phyloP scores from a whole-genome alignment of 2,113 vertebrate genomes.

The Menura novaehollandiae region DNA sequence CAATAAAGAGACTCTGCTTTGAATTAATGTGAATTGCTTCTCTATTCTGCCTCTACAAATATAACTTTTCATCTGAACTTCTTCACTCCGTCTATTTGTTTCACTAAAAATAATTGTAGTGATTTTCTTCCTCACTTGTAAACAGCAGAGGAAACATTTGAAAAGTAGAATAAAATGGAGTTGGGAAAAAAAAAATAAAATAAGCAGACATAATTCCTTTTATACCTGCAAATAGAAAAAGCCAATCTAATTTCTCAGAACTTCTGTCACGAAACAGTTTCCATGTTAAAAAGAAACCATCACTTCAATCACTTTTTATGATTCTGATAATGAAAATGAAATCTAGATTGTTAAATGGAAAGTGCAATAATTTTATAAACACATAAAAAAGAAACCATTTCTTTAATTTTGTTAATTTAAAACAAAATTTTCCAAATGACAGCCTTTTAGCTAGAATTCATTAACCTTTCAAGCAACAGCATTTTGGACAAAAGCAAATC shows the following conservation, averaged over 20 bases:
- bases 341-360: conserved; percentile 59
- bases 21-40: conserved; percentile 75
- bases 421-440: conserved; percentile 66
- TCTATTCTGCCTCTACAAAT: conserved; percentile 61
- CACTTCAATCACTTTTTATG: conserved; percentile 65
- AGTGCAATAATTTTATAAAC: conserved; percentile 47
- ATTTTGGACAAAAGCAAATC: neutral
- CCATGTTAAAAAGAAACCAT: conserved; percentile 64
- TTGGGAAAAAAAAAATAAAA: neutral
- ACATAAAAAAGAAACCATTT: conserved; percentile 47
- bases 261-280: conserved; percentile 59
- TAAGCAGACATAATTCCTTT: conserved; percentile 27
- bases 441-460: conserved; percentile 60
- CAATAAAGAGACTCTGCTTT: conserved; percentile 76
- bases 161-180: conserved; percentile 17
- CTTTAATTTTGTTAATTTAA: conserved; percentile 69
- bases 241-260: conserved; percentile 56
- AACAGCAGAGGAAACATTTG: neutral
- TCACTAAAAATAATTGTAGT: conserved; percentile 47
- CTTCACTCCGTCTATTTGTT: conserved; percentile 55
- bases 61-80: conserved; percentile 66
- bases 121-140: conserved; percentile 41
- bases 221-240: conserved; percentile 34
- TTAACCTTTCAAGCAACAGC: neutral
- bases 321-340: conserved; percentile 67